Percentiles rank a stretch among this genome's conserved stretches.
Conservation (phyloP, 2,888 invertebrate genomes). For the Amiota communis region DNA sequence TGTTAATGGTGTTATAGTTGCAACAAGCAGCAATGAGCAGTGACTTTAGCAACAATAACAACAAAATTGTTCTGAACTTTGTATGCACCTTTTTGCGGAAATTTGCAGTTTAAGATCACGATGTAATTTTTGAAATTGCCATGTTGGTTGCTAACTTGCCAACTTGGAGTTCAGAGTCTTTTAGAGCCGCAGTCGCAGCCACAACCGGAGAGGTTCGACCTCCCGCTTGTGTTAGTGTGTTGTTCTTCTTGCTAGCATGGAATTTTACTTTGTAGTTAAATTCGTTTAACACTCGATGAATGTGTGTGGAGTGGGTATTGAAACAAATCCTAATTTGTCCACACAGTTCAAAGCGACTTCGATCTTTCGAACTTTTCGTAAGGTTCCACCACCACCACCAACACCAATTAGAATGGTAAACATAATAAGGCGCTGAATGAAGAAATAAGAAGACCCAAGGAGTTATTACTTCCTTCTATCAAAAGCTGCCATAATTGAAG, state of each 20-base stretch:
- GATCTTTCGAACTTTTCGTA: not conserved
- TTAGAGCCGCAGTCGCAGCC: not conserved
- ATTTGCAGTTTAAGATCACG: constrained; percentile 69
- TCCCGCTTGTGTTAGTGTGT: constrained; percentile 34
- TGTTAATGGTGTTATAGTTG: constrained; percentile 37
- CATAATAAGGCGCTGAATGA: not conserved
- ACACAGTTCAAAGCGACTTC: constrained; percentile 31
- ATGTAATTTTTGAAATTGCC: constrained; percentile 71
- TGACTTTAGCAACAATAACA: constrained; percentile 30
- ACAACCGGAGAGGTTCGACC: constrained; percentile 39
- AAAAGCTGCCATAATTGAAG: constrained; percentile 56
- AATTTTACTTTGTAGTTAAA: constrained; percentile 9
- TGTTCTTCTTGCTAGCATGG: constrained; percentile 38
- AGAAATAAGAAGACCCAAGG: constrained; percentile 26
- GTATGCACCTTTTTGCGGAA: constrained; percentile 57
- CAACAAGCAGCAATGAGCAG: constrained; percentile 31
- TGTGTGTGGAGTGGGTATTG: constrained; percentile 12
- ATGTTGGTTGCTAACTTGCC: constrained; percentile 50
- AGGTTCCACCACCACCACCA: not conserved
- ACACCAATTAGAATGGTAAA: not conserved
- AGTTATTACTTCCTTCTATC: constrained; percentile 59
- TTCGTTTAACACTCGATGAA: not conserved
- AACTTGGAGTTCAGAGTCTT: not conserved
- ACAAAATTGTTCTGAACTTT: constrained; percentile 71
- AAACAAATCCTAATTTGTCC: constrained; percentile 59